phyloP scores from a whole-genome alignment of 37 sponge, comb jelly and placozoan genomes.

The Bolinopsis microptera region DNA sequence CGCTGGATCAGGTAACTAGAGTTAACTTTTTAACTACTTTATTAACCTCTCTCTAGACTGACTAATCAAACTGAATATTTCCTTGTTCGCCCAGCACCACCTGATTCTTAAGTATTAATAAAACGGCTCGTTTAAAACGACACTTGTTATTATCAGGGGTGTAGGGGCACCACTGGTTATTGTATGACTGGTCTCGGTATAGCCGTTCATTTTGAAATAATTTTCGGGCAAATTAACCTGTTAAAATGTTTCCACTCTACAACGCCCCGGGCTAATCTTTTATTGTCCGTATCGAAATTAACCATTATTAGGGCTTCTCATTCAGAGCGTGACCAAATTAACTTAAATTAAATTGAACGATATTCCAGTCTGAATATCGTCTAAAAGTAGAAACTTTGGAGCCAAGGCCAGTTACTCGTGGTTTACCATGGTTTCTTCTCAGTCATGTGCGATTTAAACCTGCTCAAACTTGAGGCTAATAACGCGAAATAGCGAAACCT shows the following conservation, averaged over 20 bases:
- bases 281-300: neutral
- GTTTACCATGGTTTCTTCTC: too few species aligned
- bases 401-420: neutral
- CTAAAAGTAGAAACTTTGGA: neutral
- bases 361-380: neutral
- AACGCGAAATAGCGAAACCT: too few species aligned
- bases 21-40: too few species aligned
- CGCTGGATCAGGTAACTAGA: slow-evolving; percentile 28
- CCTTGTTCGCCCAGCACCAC: too few species aligned
- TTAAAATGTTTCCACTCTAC: neutral
- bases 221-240: neutral
- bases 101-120: too few species aligned
- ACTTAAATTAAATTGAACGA: neutral
- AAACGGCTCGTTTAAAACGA: too few species aligned
- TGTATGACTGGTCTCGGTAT: neutral
- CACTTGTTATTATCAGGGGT: too few species aligned
- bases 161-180: too few species aligned
- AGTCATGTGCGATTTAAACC: too few species aligned
- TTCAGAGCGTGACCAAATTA: neutral
- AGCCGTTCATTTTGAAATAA: neutral
- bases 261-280: neutral
- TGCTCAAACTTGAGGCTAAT: too few species aligned
- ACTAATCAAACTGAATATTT: too few species aligned
- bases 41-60: too few species aligned
- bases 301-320: neutral